A percentile compares a stretch with the other conserved stretches of the same genome.
Evolutionary conservation across 2,888 invertebrate species (phyloP).

Genomic region (Lepidonotus clava): DNA sequence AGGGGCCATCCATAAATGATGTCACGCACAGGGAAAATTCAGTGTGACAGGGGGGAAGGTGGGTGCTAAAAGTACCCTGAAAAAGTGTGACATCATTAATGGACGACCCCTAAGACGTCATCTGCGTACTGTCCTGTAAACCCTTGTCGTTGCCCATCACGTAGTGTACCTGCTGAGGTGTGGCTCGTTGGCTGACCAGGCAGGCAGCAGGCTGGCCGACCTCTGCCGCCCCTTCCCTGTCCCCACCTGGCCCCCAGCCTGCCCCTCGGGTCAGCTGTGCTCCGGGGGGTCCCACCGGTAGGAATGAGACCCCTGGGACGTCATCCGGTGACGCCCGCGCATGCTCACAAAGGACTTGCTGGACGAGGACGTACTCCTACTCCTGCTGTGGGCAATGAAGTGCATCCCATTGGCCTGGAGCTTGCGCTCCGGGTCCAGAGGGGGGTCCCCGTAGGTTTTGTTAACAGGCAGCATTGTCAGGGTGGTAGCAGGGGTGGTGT

Average conservation of each 20-base stretch:
- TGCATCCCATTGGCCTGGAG: conserved; percentile 41
- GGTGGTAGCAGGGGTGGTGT: conserved; percentile 24
- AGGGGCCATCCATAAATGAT: too few relatives aligned
- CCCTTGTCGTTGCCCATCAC: too few relatives aligned
- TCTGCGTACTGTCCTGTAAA: too few relatives aligned
- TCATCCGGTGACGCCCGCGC: conserved; percentile 15
- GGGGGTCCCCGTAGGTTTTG: neutral
- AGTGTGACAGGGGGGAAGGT: too few relatives aligned
- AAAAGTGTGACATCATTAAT: too few relatives aligned
- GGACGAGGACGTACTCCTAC: conserved; percentile 7
- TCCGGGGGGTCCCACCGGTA: conserved; percentile 25
- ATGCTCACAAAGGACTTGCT: conserved; percentile 23
- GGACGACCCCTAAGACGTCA: too few relatives aligned
- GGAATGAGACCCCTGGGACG: conserved; percentile 9
- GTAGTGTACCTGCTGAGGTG: conserved; percentile 18
- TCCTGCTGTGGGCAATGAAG: conserved; percentile 7
- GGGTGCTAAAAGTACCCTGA: too few relatives aligned
- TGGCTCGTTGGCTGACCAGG: neutral
- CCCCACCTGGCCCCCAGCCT: neutral
- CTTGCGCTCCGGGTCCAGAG: neutral
- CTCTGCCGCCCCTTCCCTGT: neutral
- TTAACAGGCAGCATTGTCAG: neutral
- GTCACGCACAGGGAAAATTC: too few relatives aligned
- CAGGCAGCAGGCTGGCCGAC: neutral
- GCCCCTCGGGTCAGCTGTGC: conserved; percentile 35